phyloP scores from a whole-genome alignment of 2,113 vertebrate species.

The Connochaetes taurinus region DNA sequence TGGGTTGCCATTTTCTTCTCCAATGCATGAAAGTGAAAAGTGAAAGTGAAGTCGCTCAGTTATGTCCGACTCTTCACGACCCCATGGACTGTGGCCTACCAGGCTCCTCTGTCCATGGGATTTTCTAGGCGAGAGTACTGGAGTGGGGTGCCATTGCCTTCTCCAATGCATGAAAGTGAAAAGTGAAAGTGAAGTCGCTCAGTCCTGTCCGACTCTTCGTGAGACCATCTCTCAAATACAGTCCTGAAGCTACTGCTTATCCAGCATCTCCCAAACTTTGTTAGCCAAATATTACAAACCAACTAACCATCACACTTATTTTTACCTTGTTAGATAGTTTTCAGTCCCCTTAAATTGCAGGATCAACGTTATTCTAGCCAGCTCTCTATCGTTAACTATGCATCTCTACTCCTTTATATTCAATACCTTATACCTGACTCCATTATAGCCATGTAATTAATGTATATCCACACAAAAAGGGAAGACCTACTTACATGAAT shows the following conservation, averaged over 20 bases:
- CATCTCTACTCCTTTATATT: not conserved
- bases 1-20: too few relatives aligned
- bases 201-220: accelerated
- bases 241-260: not conserved
- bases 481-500: not conserved
- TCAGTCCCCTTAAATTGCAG: not conserved
- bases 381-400: not conserved
- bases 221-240: not conserved
- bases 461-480: not conserved
- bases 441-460: not conserved
- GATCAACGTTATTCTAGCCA: not conserved
- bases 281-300: not conserved
- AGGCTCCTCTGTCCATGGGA: too few relatives aligned
- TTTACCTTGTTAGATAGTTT: not conserved
- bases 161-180: too few relatives aligned
- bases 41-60: too few relatives aligned
- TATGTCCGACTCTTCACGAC: accelerated
- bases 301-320: not conserved
- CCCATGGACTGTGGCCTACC: too few relatives aligned
- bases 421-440: not conserved
- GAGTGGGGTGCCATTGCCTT: too few relatives aligned
- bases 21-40: too few relatives aligned
- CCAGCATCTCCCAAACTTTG: not conserved
- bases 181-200: too few relatives aligned
- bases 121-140: too few relatives aligned